These are phyloP conservation scores for Oreochromis niloticus DNA, from an alignment of 2,113 vertebrate genomes.

Conservation along the genomic window DNA sequence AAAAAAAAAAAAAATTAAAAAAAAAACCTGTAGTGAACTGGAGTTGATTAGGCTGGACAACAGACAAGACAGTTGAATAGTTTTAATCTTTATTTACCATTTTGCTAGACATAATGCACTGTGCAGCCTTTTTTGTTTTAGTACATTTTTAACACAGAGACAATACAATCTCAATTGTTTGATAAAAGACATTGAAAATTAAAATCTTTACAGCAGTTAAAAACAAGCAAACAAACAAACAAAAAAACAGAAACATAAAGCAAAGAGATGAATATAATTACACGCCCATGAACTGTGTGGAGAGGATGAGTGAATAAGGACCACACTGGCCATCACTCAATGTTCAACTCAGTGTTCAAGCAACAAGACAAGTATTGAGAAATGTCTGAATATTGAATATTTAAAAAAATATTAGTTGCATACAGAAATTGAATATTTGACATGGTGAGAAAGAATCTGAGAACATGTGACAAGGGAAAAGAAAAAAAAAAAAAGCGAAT, in stretches of 20 bases:
- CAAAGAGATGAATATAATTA: conserved; percentile 89
- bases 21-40: neutral
- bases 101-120: neutral
- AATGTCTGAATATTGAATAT: neutral
- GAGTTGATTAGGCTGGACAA: neutral
- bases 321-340: conserved; percentile 90
- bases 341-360: conserved; percentile 88
- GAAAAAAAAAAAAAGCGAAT: neutral
- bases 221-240: conserved; percentile 38
- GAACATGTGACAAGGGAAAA: neutral
- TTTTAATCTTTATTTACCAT: neutral
- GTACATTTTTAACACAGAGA: no score
- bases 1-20: neutral
- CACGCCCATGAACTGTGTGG: conserved; percentile 93
- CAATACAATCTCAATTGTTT: neutral
- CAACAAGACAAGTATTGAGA: conserved; percentile 58
- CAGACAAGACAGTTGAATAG: neutral
- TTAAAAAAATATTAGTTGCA: neutral
- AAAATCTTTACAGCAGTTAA: neutral
- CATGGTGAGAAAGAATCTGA: neutral
- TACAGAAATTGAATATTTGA: conserved; percentile 63
- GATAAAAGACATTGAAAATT: neutral
- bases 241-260: conserved; percentile 80
- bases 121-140: neutral
- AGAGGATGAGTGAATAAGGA: conserved; percentile 86